A percentile compares a stretch with the other conserved stretches of the same genome.
phyloP scores from a whole-genome alignment of 2,888 invertebrate genomes.

The Stramonita haemastoma region DNA sequence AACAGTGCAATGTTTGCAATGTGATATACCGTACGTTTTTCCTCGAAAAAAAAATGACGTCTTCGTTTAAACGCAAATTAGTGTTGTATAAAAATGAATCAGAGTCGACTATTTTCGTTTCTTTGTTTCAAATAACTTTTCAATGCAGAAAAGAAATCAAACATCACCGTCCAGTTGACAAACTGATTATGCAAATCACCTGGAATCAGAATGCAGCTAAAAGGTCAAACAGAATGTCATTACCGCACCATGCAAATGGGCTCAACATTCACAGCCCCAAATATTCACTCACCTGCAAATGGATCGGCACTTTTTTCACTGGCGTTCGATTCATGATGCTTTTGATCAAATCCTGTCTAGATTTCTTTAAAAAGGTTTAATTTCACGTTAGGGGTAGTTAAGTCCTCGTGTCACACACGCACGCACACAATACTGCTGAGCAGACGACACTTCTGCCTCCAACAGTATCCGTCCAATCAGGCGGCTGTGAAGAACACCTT shows the following conservation, averaged over 20 bases:
- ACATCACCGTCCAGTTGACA: too few species aligned
- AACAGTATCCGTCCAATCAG: background rate
- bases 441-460: slow-evolving; percentile 35
- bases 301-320: slow-evolving; percentile 96
- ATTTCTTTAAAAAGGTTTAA: background rate
- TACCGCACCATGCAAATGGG: background rate
- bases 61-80: too few species aligned
- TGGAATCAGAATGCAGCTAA: background rate
- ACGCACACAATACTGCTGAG: background rate
- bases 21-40: too few species aligned
- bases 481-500: background rate
- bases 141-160: background rate
- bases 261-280: background rate
- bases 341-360: background rate
- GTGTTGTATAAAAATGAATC: too few species aligned
- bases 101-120: too few species aligned
- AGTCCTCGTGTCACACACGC: slow-evolving; percentile 4
- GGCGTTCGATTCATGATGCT: slow-evolving; percentile 60
- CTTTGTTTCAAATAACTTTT: too few species aligned
- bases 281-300: slow-evolving; percentile 78
- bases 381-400: too few species aligned
- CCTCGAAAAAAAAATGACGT: too few species aligned
- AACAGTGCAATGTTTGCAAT: too few species aligned
- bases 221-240: background rate
- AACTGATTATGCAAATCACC: slow-evolving; percentile 5